Evolutionary conservation across 2,888 invertebrate genomes (phyloP).

Genomic region (Idaea straminata): DNA sequence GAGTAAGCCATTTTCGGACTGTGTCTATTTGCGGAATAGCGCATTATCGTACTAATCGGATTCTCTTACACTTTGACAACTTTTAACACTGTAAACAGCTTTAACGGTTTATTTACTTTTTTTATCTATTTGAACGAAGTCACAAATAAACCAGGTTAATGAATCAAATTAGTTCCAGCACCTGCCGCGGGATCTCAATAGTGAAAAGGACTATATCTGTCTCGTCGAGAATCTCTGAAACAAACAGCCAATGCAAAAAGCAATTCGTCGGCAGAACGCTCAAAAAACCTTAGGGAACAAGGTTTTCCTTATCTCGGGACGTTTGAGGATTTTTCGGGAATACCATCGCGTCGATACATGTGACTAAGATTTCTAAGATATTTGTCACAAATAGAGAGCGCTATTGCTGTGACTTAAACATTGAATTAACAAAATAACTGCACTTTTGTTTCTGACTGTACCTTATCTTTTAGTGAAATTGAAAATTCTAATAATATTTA

Average conservation of each 20-base stretch:
- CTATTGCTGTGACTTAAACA: background rate
- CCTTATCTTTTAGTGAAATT: too few relatives aligned
- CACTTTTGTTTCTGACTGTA: too few relatives aligned
- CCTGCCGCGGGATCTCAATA: background rate
- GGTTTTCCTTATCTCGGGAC: slow-evolving; percentile 1
- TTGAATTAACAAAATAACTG: background rate
- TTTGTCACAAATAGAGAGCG: background rate
- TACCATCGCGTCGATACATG: background rate
- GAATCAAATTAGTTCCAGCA: background rate
- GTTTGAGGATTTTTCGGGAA: background rate
- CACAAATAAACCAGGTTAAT: too few relatives aligned
- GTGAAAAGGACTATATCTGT: background rate
- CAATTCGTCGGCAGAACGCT: background rate
- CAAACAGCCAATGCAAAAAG: background rate
- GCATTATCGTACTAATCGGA: too few relatives aligned
- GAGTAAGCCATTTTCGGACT: too few relatives aligned
- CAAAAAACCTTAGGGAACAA: background rate
- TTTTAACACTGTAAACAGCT: too few relatives aligned
- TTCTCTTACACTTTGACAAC: too few relatives aligned
- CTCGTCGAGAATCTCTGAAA: background rate
- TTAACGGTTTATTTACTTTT: too few relatives aligned
- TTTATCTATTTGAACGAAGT: too few relatives aligned
- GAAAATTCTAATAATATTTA: too few relatives aligned
- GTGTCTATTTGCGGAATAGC: too few relatives aligned
- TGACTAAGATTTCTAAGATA: background rate